phyloP scores from a whole-genome alignment of 2,888 invertebrate genomes.

The Calameuta idolon region DNA sequence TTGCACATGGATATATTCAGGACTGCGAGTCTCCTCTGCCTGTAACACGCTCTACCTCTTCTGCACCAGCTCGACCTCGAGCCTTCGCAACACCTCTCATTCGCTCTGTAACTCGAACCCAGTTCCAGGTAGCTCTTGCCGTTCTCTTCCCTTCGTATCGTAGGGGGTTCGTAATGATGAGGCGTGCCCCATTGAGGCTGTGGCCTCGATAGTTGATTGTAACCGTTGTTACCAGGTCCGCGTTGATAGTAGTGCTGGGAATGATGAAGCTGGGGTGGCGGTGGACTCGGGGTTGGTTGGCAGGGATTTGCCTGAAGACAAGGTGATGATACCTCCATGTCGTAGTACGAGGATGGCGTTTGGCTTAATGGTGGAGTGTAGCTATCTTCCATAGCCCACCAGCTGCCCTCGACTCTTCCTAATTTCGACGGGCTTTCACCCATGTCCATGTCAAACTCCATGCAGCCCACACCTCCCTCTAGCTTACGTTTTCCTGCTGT shows the following conservation, averaged over 20 bases:
- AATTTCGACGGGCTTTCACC: slow-evolving; percentile 73
- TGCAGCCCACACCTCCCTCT: slow-evolving; percentile 69
- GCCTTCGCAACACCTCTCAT: slow-evolving; percentile 77
- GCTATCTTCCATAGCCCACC: slow-evolving; percentile 65
- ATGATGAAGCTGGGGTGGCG: slow-evolving; percentile 35
- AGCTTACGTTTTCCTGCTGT: slow-evolving; percentile 79
- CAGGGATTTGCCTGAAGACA: slow-evolving; percentile 59
- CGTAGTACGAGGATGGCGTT: slow-evolving; percentile 55
- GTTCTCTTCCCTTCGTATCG: slow-evolving; percentile 89
- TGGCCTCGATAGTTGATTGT: slow-evolving; percentile 61
- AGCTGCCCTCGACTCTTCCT: slow-evolving; percentile 64
- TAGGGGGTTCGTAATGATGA: slow-evolving; percentile 71
- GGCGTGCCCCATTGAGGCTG: slow-evolving; percentile 61
- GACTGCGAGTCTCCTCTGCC: slow-evolving; percentile 87
- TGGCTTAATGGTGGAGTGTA: slow-evolving; percentile 54
- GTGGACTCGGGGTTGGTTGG: slow-evolving; percentile 43
- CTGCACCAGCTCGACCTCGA: slow-evolving; percentile 82
- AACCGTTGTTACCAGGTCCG: slow-evolving; percentile 48
- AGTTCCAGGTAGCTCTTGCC: slow-evolving; percentile 91
- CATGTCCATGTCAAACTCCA: slow-evolving; percentile 69
- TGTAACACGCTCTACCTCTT: slow-evolving; percentile 81
- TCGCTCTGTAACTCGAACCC: slow-evolving; percentile 70
- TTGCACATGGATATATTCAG: slow-evolving; percentile 94
- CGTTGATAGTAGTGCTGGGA: slow-evolving; percentile 25
- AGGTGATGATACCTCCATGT: slow-evolving; percentile 57